phyloP scores from a whole-genome alignment of 2,888 invertebrate genomes.

The Meganola albula region DNA sequence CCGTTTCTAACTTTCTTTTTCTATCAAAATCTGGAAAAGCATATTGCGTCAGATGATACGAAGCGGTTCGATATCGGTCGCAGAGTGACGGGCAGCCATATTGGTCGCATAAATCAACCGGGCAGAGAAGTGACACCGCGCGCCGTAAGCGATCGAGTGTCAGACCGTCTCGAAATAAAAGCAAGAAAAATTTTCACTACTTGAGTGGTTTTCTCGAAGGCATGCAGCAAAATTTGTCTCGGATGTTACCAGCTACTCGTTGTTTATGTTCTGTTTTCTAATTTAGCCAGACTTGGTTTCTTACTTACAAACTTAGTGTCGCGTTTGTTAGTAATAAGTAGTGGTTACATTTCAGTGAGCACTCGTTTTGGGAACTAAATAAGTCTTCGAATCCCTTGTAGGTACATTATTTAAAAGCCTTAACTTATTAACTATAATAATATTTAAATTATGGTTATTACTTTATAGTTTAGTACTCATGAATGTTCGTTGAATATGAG shows the following conservation, averaged over 20 bases:
- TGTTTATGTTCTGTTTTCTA: conserved; percentile 33
- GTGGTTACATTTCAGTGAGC: conserved; percentile 21
- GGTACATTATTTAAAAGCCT: too few relatives aligned
- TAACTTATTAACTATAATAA: too few relatives aligned
- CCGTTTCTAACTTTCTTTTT: conserved; percentile 29
- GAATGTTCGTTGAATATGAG: too few relatives aligned
- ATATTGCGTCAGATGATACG: conserved; percentile 51
- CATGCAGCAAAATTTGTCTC: conserved; percentile 67
- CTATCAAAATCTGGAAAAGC: conserved; percentile 34
- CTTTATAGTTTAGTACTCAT: too few relatives aligned
- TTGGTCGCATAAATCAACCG: conserved; percentile 76
- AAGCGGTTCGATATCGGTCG: conserved; percentile 60
- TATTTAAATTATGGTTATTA: too few relatives aligned
- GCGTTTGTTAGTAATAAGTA: conserved; percentile 23
- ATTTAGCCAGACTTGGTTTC: conserved; percentile 26
- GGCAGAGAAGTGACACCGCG: conserved; percentile 63
- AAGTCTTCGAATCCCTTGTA: too few relatives aligned
- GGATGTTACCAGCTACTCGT: conserved; percentile 31
- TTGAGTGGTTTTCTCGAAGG: conserved; percentile 69
- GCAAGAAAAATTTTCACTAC: conserved; percentile 65
- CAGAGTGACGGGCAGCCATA: conserved; percentile 71
- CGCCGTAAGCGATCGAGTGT: conserved; percentile 74
- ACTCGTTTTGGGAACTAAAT: too few relatives aligned
- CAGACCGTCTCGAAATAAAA: conserved; percentile 70
- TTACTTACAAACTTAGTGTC: conserved; percentile 25